These are phyloP conservation scores for Thripadectes ignobilis DNA, from an alignment of 2,797 vertebrate genomes.

Conservation along the genomic window DNA sequence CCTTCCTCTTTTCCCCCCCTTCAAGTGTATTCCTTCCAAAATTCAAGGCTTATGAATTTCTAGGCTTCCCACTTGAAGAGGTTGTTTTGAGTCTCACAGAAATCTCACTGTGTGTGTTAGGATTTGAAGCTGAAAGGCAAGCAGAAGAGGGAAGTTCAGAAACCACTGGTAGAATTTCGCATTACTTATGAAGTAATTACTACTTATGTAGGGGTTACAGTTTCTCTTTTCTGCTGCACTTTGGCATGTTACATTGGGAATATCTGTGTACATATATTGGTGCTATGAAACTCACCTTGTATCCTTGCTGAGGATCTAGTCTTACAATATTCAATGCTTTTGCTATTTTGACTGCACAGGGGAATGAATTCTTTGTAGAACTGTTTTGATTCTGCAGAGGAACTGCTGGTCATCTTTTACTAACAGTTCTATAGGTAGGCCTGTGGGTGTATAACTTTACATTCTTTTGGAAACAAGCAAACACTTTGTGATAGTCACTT, in stretches of 20 bases:
- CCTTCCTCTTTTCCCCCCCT: background rate
- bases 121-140: background rate
- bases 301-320: background rate
- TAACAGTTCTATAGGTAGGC: background rate
- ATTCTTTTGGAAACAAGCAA: constrained; percentile 13
- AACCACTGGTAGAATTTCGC: background rate
- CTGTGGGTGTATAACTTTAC: background rate
- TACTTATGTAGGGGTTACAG: background rate
- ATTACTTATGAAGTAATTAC: too few relatives aligned
- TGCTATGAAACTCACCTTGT: background rate
- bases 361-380: background rate
- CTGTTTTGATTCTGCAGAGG: background rate
- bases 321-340: background rate
- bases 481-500: constrained; percentile 18
- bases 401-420: background rate
- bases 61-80: background rate
- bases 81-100: background rate
- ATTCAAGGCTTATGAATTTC: background rate
- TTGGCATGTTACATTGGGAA: background rate
- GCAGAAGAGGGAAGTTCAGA: background rate
- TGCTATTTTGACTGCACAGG: background rate
- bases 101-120: background rate
- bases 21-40: background rate
- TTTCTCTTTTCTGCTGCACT: background rate
- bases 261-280: background rate